Base-by-base conservation (phyloP, 2,888 invertebrate species). In the Xiphydria camelus region DNA sequence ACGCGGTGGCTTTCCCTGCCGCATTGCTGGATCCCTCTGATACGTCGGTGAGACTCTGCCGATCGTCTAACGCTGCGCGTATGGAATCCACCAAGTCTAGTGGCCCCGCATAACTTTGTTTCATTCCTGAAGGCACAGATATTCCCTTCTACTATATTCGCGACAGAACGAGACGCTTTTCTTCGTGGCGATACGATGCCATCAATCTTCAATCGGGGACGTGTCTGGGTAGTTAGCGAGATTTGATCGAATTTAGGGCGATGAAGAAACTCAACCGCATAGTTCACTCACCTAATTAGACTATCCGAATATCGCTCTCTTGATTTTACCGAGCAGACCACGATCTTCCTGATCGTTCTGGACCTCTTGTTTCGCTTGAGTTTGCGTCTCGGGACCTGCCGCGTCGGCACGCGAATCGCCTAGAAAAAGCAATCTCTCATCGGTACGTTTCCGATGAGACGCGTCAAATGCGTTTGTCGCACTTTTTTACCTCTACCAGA, bases 271-370 rank as follows among this genome's bases (percentile, higher is more conserved):
- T n/a, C n/a, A n/a, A n/a, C n/a, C n/a, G n/a, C n/a, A n/a, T n/a
- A n/a, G n/a, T n/a, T n/a, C 44, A 66, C 71, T 73, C 64, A 74
- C 72, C 66, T 57, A 62, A 37, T 33, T 32, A 45, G 12, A 58
- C 75, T 77, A 83, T 64, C 83, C 83, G 67, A 83, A 83, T 59
- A 84, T 78, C 19, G 82, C 83, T 62, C 73, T 79, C 75, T 83
- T 84, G 62, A 84, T 80, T 75, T 80, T 82, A 61, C 66, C 71
- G 56, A 84, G 76, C 41, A 84, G 61, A 57, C 83, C 79, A 45
- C 77, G 73, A 53, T 76, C 75, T 55, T 73, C 68, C 57, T 66
- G 62, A 48, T 68, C 67, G 21, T 41, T 51, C 36, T 63, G 49
- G 29, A 44, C 71, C 37, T 72, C 68, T 59, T 74, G 72, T 65